Evolutionary conservation across 2,888 invertebrate genomes (phyloP).

Genomic region (Molanna angustata): DNA sequence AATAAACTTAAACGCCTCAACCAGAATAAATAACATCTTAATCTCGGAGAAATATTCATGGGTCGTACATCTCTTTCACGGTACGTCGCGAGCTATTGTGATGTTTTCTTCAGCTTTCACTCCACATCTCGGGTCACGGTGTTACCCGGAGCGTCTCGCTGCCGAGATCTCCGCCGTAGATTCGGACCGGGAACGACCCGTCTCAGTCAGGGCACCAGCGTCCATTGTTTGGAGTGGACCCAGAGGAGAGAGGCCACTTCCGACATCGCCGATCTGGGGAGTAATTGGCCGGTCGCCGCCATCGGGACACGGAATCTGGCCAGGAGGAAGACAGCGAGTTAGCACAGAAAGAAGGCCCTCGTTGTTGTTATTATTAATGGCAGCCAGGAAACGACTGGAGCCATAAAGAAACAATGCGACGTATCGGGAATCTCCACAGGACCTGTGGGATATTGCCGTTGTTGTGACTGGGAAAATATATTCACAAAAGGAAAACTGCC

Average conservation of each 20-base stretch:
- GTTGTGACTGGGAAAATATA: no score
- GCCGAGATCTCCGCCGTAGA: neutral
- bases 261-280: neutral
- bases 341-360: no score
- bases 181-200: neutral
- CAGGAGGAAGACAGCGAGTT: no score
- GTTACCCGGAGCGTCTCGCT: slow-evolving; percentile 6
- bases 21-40: no score
- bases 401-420: neutral
- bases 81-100: no score
- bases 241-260: neutral
- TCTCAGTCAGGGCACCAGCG: neutral
- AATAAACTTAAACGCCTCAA: no score
- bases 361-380: neutral
- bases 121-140: slow-evolving; percentile 2
- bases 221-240: neutral
- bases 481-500: no score
- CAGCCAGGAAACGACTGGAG: neutral
- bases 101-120: no score
- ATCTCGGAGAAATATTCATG: no score
- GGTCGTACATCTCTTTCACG: no score
- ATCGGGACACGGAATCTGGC: neutral
- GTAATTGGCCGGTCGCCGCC: neutral
- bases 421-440: neutral
- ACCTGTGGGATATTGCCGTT: neutral